These are phyloP conservation scores for Hypomesus transpacificus DNA, from an alignment of 2,113 vertebrate genomes.

Conservation along the genomic window DNA sequence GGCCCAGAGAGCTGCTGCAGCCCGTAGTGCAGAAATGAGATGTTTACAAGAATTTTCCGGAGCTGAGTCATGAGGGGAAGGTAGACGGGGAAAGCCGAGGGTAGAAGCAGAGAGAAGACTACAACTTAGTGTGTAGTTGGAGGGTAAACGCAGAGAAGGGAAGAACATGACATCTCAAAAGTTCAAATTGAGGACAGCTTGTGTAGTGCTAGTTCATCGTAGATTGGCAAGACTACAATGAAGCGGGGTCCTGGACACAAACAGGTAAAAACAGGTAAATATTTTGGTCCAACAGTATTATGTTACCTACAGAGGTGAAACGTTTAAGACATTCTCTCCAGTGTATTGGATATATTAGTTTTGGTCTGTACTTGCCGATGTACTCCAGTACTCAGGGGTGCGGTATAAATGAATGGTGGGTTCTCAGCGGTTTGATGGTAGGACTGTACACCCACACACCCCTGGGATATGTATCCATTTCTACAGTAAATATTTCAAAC, in stretches of 20 bases:
- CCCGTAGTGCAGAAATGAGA: background rate
- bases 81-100: too few relatives aligned
- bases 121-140: background rate
- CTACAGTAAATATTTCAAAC: constrained; percentile 2
- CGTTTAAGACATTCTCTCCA: too few relatives aligned
- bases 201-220: background rate
- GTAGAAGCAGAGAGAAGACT: background rate
- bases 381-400: too few relatives aligned
- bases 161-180: background rate
- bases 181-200: background rate
- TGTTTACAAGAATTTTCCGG: background rate
- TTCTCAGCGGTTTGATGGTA: background rate
- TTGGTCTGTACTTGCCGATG: too few relatives aligned
- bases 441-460: background rate
- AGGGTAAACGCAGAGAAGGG: background rate
- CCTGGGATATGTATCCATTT: background rate
- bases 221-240: too few relatives aligned
- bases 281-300: too few relatives aligned
- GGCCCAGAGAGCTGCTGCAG: constrained; percentile 30
- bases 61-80: too few relatives aligned
- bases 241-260: too few relatives aligned
- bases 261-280: too few relatives aligned
- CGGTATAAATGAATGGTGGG: too few relatives aligned
- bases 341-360: too few relatives aligned
- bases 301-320: too few relatives aligned